Evolutionary conservation across 35 echinoderm and acorn worm species (phyloP).

Genomic region (Lytechinus variegatus): DNA sequence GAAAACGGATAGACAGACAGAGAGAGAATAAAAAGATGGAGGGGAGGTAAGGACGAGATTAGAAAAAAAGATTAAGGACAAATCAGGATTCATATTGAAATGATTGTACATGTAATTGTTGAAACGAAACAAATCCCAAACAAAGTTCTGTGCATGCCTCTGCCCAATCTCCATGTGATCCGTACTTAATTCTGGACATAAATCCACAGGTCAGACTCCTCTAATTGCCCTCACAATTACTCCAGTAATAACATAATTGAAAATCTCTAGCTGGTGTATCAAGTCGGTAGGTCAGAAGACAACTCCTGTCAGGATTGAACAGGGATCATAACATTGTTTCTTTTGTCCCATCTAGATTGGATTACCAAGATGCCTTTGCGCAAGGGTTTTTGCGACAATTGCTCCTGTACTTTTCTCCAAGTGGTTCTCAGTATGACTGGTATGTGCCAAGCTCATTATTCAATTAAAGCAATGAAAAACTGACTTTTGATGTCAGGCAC

Average conservation of each 20-base stretch:
- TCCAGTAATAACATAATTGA: slow-evolving; percentile 34
- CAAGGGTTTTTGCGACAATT: background rate
- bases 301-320: background rate
- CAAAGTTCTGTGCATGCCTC: background rate
- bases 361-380: background rate
- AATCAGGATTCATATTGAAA: background rate
- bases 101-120: background rate
- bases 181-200: background rate
- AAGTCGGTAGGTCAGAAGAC: background rate
- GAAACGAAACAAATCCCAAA: background rate
- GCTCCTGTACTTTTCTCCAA: background rate
- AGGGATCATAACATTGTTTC: background rate
- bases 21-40: background rate
- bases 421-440: background rate
- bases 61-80: background rate
- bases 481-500: background rate
- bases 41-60: too few relatives aligned
- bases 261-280: slow-evolving; percentile 17
- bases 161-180: background rate
- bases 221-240: slow-evolving; percentile 22
- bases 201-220: background rate
- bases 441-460: background rate
- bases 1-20: background rate
- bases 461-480: background rate
- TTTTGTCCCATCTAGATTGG: background rate